A percentile compares a stretch with the other conserved stretches of the same genome.
Conservation (phyloP, 2,888 invertebrate genomes). For the Sphaerophoria taeniata region DNA sequence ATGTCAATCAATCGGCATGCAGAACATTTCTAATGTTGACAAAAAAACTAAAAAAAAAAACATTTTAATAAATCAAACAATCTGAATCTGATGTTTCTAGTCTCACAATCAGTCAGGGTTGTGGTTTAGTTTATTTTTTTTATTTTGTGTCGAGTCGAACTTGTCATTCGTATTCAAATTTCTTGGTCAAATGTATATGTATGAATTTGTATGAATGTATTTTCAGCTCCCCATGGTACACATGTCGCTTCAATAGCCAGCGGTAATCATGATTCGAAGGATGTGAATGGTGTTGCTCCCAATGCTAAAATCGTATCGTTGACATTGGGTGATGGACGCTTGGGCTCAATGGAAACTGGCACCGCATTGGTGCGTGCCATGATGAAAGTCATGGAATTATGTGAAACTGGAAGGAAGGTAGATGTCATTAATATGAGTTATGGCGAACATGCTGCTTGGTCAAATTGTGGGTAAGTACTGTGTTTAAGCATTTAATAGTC, state of each 20-base stretch:
- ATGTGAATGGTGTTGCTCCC: conserved; percentile 97
- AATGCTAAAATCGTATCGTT: conserved; percentile 97
- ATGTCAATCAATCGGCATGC: conserved; percentile 7
- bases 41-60: conserved; percentile 20
- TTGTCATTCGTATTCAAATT: conserved; percentile 24
- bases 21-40: conserved; percentile 21
- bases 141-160: not conserved
- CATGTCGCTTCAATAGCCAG: conserved; percentile 99
- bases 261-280: conserved; percentile 92
- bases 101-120: conserved; percentile 13
- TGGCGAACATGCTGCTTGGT: conserved; percentile 97
- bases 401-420: conserved; percentile 85
- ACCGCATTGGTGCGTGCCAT: conserved; percentile 96
- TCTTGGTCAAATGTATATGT: conserved; percentile 34
- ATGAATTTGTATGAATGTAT: conserved; percentile 57
- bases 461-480: conserved; percentile 90
- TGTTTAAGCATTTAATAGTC: conserved; percentile 12
- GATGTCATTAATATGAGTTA: conserved; percentile 99
- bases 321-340: conserved; percentile 95
- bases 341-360: conserved; percentile 98
- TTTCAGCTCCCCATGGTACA: conserved; percentile 96
- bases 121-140: conserved; percentile 16
- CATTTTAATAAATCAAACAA: too few relatives aligned
- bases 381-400: conserved; percentile 91
- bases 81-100: too few relatives aligned